Evolutionary conservation across 2,113 vertebrate genomes (phyloP).

Genomic region (Tichodroma muraria): DNA sequence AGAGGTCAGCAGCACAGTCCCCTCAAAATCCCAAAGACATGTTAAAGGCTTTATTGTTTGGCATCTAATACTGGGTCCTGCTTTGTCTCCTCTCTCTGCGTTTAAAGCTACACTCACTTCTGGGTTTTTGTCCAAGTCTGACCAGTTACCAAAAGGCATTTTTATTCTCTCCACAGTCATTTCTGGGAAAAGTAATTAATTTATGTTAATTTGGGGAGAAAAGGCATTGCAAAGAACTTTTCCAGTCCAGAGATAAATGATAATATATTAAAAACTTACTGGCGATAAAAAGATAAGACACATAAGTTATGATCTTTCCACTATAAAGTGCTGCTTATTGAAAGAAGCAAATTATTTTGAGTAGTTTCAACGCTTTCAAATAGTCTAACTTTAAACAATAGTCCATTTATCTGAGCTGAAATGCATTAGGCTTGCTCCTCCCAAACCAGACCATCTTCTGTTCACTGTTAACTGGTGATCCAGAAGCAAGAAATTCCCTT

Average conservation of each 20-base stretch:
- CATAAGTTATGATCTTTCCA: not conserved
- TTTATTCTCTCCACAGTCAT: not conserved
- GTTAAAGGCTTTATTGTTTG: slow-evolving; percentile 48
- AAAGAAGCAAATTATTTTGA: slow-evolving; percentile 7
- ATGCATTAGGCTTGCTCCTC: not conserved
- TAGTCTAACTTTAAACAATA: not conserved
- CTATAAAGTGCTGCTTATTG: not conserved
- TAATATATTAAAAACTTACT: not conserved
- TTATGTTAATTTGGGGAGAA: slow-evolving; percentile 30
- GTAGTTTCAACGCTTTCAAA: not conserved
- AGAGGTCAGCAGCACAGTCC: slow-evolving; percentile 45
- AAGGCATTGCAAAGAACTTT: not conserved
- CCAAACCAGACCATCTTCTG: not conserved
- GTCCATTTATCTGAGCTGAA: not conserved
- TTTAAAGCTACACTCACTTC: slow-evolving; percentile 20
- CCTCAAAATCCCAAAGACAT: not conserved
- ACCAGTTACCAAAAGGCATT: slow-evolving; percentile 33
- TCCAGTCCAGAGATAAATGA: slow-evolving; percentile 12
- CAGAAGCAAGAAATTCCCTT: not conserved
- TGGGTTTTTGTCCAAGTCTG: not conserved
- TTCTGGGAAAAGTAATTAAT: slow-evolving; percentile 30
- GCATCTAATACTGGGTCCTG: not conserved
- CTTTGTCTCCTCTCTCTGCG: slow-evolving; percentile 6
- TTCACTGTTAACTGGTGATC: not conserved
- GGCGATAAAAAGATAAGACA: slow-evolving; percentile 9